A percentile compares a stretch with the other conserved stretches of the same genome.
phyloP scores from a whole-genome alignment of 2,113 vertebrate genomes.

The Planiliza haematocheilus region DNA sequence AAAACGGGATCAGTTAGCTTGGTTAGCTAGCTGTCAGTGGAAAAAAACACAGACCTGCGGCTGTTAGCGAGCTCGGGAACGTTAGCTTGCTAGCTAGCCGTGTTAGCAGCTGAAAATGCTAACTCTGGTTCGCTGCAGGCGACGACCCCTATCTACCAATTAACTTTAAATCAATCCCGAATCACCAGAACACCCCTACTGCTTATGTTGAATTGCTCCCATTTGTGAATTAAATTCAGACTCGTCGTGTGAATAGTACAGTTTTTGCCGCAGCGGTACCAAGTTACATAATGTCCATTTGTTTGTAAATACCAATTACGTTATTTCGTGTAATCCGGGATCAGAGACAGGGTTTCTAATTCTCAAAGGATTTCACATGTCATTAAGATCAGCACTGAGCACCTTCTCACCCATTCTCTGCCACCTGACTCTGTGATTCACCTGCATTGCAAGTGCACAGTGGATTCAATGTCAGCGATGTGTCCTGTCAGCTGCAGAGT shows the following conservation, averaged over 20 bases:
- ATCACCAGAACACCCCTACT: rapidly evolving
- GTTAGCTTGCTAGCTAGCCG: constrained; percentile 46
- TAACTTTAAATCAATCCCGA: rapidly evolving
- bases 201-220: no score
- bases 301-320: constrained; percentile 70
- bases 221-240: background rate
- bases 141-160: background rate
- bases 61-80: constrained; percentile 14
- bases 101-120: constrained; percentile 7
- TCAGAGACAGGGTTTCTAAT: background rate
- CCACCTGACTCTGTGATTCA: background rate
- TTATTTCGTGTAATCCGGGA: constrained; percentile 18
- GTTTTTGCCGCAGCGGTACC: constrained; percentile 40
- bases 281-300: constrained; percentile 69
- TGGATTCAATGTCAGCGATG: constrained; percentile 23
- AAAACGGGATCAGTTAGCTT: constrained; percentile 61
- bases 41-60: constrained; percentile 39
- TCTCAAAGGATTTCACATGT: background rate
- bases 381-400: constrained; percentile 9
- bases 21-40: constrained; percentile 72
- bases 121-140: constrained; percentile 3
- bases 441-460: background rate
- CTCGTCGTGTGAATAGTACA: background rate
- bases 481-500: constrained; percentile 38
- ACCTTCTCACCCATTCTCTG: background rate